Percentiles rank a stretch among this genome's conserved stretches.
These are phyloP conservation scores for Apoderus coryli DNA, from an alignment of 2,888 invertebrate species.

Conservation along the genomic window DNA sequence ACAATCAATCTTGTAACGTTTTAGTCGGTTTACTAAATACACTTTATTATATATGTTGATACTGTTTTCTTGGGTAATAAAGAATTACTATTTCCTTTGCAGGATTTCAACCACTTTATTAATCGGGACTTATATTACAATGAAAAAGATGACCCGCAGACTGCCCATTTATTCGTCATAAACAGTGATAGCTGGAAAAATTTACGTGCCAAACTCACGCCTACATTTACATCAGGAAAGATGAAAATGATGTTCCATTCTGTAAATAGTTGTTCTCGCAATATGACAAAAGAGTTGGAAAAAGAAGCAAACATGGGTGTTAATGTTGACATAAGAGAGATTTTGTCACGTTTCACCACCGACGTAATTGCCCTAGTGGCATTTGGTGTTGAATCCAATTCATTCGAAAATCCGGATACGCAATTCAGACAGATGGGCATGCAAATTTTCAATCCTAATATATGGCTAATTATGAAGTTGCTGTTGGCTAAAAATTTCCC, in stretches of 20 bases:
- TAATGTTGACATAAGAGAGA: constrained; percentile 2
- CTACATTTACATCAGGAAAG: constrained; percentile 37
- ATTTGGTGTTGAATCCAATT: constrained; percentile 6
- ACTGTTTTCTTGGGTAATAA: no score
- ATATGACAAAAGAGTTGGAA: constrained; percentile 21
- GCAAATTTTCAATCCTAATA: constrained; percentile 7
- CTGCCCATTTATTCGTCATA: constrained; percentile 40
- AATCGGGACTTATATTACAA: constrained; percentile 25
- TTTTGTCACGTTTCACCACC: constrained; percentile 7
- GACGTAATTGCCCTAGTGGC: constrained; percentile 8
- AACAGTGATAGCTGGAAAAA: constrained; percentile 44
- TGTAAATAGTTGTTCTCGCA: constrained; percentile 22
- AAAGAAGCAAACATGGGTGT: constrained; percentile 1
- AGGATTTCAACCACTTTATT: constrained; percentile 18
- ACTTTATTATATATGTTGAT: no score
- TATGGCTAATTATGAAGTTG: not conserved
- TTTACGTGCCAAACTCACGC: constrained; percentile 42
- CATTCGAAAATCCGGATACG: constrained; percentile 12
- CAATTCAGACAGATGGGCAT: constrained; percentile 27
- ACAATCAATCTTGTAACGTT: no score
- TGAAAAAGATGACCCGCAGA: constrained; percentile 25
- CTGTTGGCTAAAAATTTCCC: constrained; percentile 6
- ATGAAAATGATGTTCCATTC: constrained; percentile 31
- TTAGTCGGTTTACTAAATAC: no score
- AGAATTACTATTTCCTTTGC: no score